Percentiles rank a stretch among this genome's conserved stretches.
phyloP scores from a whole-genome alignment of 2,888 invertebrate species.

The Anoplius nigerrimus region DNA sequence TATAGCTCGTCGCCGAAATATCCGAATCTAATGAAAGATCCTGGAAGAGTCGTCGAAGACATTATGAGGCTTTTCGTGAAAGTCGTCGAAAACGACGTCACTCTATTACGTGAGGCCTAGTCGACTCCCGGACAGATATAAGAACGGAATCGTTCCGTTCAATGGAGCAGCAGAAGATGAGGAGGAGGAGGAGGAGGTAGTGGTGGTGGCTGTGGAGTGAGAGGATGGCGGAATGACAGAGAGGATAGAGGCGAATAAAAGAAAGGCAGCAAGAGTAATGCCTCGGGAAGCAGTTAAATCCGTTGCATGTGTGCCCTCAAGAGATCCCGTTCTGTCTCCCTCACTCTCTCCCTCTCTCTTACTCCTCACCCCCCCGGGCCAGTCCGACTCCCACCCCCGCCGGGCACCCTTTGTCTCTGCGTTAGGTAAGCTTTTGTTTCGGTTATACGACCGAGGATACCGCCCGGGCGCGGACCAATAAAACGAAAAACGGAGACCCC shows the following conservation, averaged over 20 bases:
- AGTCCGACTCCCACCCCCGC: slow-evolving; percentile 9
- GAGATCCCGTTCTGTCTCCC: slow-evolving; percentile 61
- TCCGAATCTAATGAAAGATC: background rate
- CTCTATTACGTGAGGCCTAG: too few species aligned
- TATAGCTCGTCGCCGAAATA: slow-evolving; percentile 21
- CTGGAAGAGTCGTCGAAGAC: too few species aligned
- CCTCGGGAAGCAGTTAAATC: slow-evolving; percentile 73
- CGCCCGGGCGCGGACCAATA: slow-evolving; percentile 67
- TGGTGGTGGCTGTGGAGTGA: slow-evolving; percentile 13
- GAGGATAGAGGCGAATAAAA: slow-evolving; percentile 67
- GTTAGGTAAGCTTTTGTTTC: slow-evolving; percentile 74
- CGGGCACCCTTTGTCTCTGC: slow-evolving; percentile 68
- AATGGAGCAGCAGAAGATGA: slow-evolving; percentile 20
- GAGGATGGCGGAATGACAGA: slow-evolving; percentile 23
- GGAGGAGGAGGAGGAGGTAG: slow-evolving; percentile 35
- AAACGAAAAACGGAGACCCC: slow-evolving; percentile 70
- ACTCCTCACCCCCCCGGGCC: slow-evolving; percentile 48
- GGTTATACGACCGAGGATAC: slow-evolving; percentile 72
- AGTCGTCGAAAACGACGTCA: too few species aligned
- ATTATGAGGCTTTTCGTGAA: too few species aligned
- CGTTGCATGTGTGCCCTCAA: slow-evolving; percentile 73
- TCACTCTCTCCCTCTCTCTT: slow-evolving; percentile 62
- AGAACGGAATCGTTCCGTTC: slow-evolving; percentile 1
- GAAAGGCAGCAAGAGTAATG: slow-evolving; percentile 71
- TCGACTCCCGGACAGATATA: too few species aligned